Conservation (phyloP, 2,888 invertebrate genomes). For the Nineta flava region DNA sequence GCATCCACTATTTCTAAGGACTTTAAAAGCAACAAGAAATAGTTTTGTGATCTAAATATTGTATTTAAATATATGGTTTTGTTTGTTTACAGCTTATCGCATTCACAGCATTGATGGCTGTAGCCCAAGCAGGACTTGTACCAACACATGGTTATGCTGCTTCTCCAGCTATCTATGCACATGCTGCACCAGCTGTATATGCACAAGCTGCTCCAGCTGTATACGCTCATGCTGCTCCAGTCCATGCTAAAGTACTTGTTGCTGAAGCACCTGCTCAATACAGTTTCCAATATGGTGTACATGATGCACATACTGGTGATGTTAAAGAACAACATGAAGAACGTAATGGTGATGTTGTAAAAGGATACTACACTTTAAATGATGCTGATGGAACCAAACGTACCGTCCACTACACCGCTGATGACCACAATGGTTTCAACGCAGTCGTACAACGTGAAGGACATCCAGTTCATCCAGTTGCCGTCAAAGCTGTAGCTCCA, state of each 20-base stretch:
- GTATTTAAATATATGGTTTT: too few species aligned
- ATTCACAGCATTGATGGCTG: slow-evolving; percentile 17
- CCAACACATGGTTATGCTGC: slow-evolving; percentile 6
- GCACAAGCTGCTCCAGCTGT: neutral
- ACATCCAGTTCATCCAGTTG: slow-evolving; percentile 1
- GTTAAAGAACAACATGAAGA: slow-evolving; percentile 4
- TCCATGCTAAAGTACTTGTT: neutral
- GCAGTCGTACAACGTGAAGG: slow-evolving; percentile 4
- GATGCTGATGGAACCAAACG: slow-evolving; percentile 3
- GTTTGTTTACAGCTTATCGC: slow-evolving; percentile 9
- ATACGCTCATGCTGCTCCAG: neutral
- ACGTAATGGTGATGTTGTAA: neutral
- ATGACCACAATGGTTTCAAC: slow-evolving; percentile 3
- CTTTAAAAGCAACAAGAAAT: too few species aligned
- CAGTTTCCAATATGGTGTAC: slow-evolving; percentile 1
- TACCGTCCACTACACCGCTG: slow-evolving; percentile 4
- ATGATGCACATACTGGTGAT: slow-evolving; percentile 3
- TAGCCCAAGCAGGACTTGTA: slow-evolving; percentile 15
- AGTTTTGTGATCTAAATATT: too few species aligned
- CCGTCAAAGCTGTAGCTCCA: neutral
- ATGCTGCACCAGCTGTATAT: neutral
- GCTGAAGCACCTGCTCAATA: slow-evolving; percentile 3
- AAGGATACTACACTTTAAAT: slow-evolving; percentile 1
- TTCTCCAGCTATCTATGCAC: slow-evolving; percentile 6
- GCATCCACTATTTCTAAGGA: too few species aligned